Conservation (phyloP, 2,797 vertebrate genomes). For the Sebastes hubbsi region DNA sequence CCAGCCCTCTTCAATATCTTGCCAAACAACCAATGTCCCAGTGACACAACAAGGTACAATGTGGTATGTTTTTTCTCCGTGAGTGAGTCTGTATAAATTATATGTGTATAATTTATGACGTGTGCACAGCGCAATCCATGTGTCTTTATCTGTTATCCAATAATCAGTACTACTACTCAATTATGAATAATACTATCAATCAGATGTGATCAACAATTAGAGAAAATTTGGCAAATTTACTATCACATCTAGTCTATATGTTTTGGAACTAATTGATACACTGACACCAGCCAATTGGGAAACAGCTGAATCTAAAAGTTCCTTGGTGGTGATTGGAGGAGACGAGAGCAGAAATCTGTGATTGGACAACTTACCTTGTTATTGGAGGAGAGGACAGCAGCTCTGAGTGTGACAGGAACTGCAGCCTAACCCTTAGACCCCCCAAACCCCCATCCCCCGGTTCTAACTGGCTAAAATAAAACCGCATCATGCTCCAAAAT, state of each 20-base stretch:
- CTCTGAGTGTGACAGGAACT: conserved; percentile 72
- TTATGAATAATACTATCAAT: conserved; percentile 36
- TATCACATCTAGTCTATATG: conserved; percentile 57
- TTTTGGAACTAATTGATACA: conserved; percentile 16
- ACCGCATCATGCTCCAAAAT: conserved; percentile 1
- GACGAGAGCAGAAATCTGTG: conserved; percentile 67
- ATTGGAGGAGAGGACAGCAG: conserved; percentile 66
- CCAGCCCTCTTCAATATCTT: not conserved
- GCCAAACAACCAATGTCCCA: conserved; percentile 40
- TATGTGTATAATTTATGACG: conserved; percentile 87
- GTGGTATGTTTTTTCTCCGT: conserved; percentile 61
- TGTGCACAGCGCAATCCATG: conserved; percentile 88
- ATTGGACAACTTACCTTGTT: conserved; percentile 55
- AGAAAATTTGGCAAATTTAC: conserved; percentile 37
- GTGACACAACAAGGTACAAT: conserved; percentile 63
- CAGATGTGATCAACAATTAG: conserved; percentile 61
- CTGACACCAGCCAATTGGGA: conserved; percentile 56
- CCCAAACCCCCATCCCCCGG: conserved; percentile 35
- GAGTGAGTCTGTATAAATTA: conserved; percentile 84
- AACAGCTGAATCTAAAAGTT: conserved; percentile 44
- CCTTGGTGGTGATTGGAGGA: conserved; percentile 78
- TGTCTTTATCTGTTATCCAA: conserved; percentile 87
- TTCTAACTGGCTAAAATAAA: conserved; percentile 46
- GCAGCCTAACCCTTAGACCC: conserved; percentile 54
- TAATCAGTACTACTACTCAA: conserved; percentile 61